Evolutionary conservation across 2,888 invertebrate genomes (phyloP).

Genomic region (Rotaria socialis): DNA sequence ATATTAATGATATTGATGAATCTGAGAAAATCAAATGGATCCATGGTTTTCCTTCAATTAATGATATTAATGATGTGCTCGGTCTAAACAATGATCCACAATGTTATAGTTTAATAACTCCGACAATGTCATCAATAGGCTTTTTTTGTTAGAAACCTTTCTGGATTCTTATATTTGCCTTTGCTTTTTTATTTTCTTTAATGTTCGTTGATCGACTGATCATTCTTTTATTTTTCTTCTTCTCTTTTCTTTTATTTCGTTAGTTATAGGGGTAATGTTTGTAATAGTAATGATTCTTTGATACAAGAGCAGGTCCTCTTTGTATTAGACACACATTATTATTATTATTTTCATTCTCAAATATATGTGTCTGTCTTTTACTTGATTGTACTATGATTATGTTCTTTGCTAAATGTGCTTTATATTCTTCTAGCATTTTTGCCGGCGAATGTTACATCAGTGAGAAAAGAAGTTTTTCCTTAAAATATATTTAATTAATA

Average conservation of each 20-base stretch:
- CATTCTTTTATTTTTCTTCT: background rate
- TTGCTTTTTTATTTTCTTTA: background rate
- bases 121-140: background rate
- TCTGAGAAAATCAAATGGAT: background rate
- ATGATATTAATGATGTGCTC: background rate
- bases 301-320: background rate
- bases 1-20: background rate
- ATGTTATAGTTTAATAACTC: background rate
- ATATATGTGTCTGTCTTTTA: background rate
- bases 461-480: background rate
- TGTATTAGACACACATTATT: background rate
- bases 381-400: background rate
- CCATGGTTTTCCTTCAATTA: background rate
- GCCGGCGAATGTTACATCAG: background rate
- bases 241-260: background rate
- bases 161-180: background rate
- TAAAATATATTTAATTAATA: conserved; percentile 14
- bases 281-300: background rate
- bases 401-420: too few species aligned
- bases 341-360: background rate
- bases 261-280: background rate
- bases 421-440: background rate
- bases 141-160: background rate
- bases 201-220: background rate
- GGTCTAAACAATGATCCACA: background rate